Conservation (phyloP, 2,888 invertebrate species). For the Leptinotarsa tumamoca region DNA sequence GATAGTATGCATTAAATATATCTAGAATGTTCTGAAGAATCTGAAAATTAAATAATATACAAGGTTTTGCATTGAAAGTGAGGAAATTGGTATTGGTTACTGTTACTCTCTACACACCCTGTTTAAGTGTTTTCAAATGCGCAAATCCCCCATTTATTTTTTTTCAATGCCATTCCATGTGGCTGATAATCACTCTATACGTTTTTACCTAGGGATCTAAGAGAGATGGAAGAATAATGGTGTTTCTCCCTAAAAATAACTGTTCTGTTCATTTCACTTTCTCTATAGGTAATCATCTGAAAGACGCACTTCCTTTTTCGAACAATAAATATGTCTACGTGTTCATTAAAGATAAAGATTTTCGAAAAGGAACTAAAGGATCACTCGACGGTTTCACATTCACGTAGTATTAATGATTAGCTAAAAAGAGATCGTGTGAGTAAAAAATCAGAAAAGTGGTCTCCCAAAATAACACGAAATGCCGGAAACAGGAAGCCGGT, state of each 20-base stretch:
- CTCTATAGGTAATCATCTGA: conserved; percentile 24
- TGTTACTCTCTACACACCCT: too few relatives aligned
- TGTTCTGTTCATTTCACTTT: background rate
- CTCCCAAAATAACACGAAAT: conserved; percentile 45
- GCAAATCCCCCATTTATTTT: background rate
- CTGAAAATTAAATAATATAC: too few relatives aligned
- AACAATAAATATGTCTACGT: conserved; percentile 29
- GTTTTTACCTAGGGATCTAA: background rate
- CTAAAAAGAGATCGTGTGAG: conserved; percentile 33
- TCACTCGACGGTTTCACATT: conserved; percentile 32
- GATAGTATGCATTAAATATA: too few relatives aligned
- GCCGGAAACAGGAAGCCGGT: conserved; percentile 46
- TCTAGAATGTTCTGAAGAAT: too few relatives aligned
- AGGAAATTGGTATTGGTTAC: too few relatives aligned
- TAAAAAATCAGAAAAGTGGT: conserved; percentile 44
- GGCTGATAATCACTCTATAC: too few relatives aligned
- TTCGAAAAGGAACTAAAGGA: conserved; percentile 30
- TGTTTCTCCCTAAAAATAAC: background rate
- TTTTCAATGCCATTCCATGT: too few relatives aligned
- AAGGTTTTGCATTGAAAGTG: too few relatives aligned
- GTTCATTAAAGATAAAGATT: conserved; percentile 32
- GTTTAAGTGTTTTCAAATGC: too few relatives aligned
- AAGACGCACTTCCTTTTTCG: conserved; percentile 27
- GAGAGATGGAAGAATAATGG: background rate
- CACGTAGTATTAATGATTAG: conserved; percentile 34